A percentile compares a stretch with the other conserved stretches of the same genome.
Conservation (phyloP, 2,888 invertebrate genomes). For the Mechanitis messenoides region DNA sequence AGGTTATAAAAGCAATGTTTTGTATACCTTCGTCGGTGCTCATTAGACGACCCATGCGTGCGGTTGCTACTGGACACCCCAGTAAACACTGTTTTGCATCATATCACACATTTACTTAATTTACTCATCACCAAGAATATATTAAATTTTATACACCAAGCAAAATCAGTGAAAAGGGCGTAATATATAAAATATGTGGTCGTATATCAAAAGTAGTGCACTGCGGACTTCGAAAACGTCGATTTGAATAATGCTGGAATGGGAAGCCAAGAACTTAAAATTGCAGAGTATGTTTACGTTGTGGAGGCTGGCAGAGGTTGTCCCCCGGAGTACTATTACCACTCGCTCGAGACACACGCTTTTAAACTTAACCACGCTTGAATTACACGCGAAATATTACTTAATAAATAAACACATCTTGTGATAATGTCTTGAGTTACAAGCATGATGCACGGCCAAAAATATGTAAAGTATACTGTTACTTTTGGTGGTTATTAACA, state of each 20-base stretch:
- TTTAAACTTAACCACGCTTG: constrained; percentile 35
- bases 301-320: constrained; percentile 31
- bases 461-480: constrained; percentile 1
- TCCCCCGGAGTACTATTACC: constrained; percentile 33
- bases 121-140: constrained; percentile 12
- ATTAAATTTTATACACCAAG: not conserved
- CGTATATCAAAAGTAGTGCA: constrained; percentile 28
- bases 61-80: constrained; percentile 17
- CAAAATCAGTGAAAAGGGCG: constrained; percentile 25
- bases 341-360: constrained; percentile 30
- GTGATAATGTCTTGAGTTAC: constrained; percentile 11
- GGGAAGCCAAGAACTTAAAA: constrained; percentile 37
- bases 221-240: constrained; percentile 31
- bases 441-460: constrained; percentile 9
- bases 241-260: constrained; percentile 36
- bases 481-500: not conserved
- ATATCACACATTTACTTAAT: constrained; percentile 10
- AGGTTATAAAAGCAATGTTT: constrained; percentile 17
- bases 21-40: constrained; percentile 14
- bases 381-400: constrained; percentile 31
- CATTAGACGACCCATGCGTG: constrained; percentile 16
- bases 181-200: constrained; percentile 24
- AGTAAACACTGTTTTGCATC: constrained; percentile 12
- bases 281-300: constrained; percentile 37
- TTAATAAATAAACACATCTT: constrained; percentile 26